Evolutionary conservation across 2,113 vertebrate genomes (phyloP).

Genomic region (Alligator mississippiensis): DNA sequence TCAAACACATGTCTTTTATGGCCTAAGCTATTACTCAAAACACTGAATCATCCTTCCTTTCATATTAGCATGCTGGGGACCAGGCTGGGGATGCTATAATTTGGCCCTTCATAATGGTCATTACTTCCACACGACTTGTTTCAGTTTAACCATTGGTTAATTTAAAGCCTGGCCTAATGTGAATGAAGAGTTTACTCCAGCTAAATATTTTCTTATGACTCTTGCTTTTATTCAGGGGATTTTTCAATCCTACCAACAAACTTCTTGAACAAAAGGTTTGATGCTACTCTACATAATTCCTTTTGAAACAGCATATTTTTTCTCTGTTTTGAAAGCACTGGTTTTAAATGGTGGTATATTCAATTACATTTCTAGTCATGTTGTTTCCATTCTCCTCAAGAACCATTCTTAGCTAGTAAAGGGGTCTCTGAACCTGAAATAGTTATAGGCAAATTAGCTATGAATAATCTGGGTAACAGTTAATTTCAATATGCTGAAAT

Average conservation of each 20-base stretch:
- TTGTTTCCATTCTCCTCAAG: constrained; percentile 21
- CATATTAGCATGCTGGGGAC: no score
- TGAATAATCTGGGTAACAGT: constrained; percentile 34
- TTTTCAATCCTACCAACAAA: neutral
- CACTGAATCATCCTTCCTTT: no score
- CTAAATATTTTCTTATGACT: neutral
- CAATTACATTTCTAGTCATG: neutral
- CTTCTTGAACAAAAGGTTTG: neutral
- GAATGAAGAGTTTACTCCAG: neutral
- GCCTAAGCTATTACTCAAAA: no score
- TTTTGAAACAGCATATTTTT: neutral
- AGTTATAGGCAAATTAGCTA: constrained; percentile 46
- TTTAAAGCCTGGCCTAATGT: neutral
- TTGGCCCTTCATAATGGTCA: neutral
- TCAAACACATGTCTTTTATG: no score
- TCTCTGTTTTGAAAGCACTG: neutral
- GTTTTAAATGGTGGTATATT: neutral
- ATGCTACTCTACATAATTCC: neutral
- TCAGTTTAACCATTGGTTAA: neutral
- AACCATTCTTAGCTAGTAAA: constrained; percentile 24
- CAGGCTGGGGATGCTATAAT: no score
- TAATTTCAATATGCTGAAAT: constrained; percentile 38
- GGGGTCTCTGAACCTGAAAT: constrained; percentile 55
- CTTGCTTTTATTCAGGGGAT: neutral
- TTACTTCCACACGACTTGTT: neutral